Evolutionary conservation across 2,888 invertebrate species (phyloP), one percentile per base, ranked within the genome.

Genomic region (Marasmarcha lunaedactyla): DNA sequence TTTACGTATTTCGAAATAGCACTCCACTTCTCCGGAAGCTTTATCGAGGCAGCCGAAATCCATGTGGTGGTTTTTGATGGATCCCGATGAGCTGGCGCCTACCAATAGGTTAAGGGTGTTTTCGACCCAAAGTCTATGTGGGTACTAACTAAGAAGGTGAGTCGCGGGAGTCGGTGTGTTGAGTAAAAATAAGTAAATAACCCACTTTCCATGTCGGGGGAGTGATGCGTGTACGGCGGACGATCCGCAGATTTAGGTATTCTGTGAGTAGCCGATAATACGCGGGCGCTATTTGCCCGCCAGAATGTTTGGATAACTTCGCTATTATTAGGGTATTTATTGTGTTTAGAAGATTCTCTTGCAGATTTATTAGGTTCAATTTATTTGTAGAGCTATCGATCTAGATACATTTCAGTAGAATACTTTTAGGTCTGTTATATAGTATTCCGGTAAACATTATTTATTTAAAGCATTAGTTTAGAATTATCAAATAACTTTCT

Each of bases 1-100:
- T 86, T 87, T 84, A 88, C 87, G 85, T 83, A 88, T 88, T 84
- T 88, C 88, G 59, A 89, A 72, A 85, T 87, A 88, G 77, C 88
- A 88, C 81, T 89, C 89, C 76, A 87, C 79, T 68, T 88, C 88
- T 53, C 89, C 88, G 44, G 88, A 88, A 55, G 86, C 86, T 63
- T 88, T 88, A 73, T 87, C 86, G 66, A 84, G 76, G 72, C 86
- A 87, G 62, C 87, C 88, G 71, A 85, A 86, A 78, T 86, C 86
- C 86, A 89, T 88, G 70, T 59, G 54, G 48, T 54, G 45, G n/a
- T n/a, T n/a, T n/a, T n/a, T n/a, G 46, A 51, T 49, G 52, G 57
- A 58, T 73, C 74, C 77, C 67, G 61, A 67, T 3, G 20, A 20
- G 20, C 20, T 20, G 20, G 3, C 20, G n/a, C n/a, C n/a, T n/a